Evolutionary conservation across 37 sponge, comb jelly and placozoan genomes (phyloP), one percentile per base, ranked within the genome.

Genomic region (Trichoplax adhaerens): DNA sequence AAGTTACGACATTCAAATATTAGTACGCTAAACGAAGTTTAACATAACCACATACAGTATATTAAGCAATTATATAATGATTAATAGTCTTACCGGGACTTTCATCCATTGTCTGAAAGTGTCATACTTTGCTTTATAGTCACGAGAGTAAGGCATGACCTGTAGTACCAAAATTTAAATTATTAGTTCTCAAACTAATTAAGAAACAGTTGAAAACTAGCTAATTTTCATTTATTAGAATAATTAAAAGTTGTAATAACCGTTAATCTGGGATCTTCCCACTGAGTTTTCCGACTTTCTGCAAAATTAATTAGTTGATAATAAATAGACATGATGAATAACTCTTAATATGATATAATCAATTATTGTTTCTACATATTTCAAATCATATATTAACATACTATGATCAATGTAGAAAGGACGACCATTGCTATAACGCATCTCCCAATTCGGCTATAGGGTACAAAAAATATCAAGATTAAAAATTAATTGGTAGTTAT

Each of bases 371-470:
- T 8, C n/a, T 52, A 58, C 48, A 63, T 12, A 49, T 48, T 60
- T 4, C 10, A 72, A 10, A 73, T 10, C 58, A 6, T 1, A 4
- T 2, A 65, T 62, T 10, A 10, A 73, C 92, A 64, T 68, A 89
- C 91, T 77, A 77, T 95, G 97, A 56, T 95, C 91, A 79, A 95
- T 85, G 78, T 78, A 95, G 82, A 95, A 95, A 55, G 66, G 67
- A 56, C 81, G 77, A 5, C 89, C 80, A 54, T 75, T 70, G 46
- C 53, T 55, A 10, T 58, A 66, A 56, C 91, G 57, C 75, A 83
- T 81, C 68, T 95, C 97, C 97, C 97, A 95, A 7, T 84, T 84
- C 65, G 3, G 75, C 66, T 4, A 74, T 55, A 4, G 75, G 75
- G 52, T 62, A 10, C 12, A 60, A 12, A 60, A 60, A 12, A 12